Evolutionary conservation across 2,888 invertebrate species (phyloP), one percentile per base, ranked within the genome.

Genomic region (Scaptodrosophila latifasciaeformis): DNA sequence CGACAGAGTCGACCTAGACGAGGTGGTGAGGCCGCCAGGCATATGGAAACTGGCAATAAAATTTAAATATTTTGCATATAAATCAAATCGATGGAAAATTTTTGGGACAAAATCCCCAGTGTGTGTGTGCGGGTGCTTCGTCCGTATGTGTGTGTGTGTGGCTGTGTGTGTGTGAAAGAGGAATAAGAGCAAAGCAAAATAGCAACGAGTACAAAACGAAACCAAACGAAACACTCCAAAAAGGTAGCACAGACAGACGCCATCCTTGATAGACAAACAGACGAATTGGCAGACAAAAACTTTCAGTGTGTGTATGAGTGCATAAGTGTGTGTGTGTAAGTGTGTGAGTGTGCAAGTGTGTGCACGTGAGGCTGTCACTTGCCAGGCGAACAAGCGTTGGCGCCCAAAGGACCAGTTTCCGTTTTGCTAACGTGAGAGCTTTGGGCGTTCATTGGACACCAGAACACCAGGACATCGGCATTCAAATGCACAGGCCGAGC

Each of bases 1-100:
- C 27, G 9, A 27, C 27, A 18, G 43, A 30, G 40, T 29, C 47
- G 30, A n/a, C n/a, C n/a, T n/a, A n/a, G n/a, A n/a, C 27, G 24
- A 13, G 7, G 37, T 37, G 57, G 50, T 44, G 53, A 53, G 50
- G 56, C 75, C n/a, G 24, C 27, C 6, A 21, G 35, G 35, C 72
- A 72, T 72, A 72, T 72, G 74, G 61, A 76, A 70, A 63, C 67
- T 56, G 74, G 72, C 77, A 72, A 76, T 72, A 72, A 72, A 76
- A 72, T 72, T 76, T 72, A 76, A 72, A 72, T 72, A 76, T 72
- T 76, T 72, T 70, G 55, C 77, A 67, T 72, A 76, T 72, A 72
- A 72, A 72, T 72, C 72, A 72, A 76, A 72, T 72, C 72, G 72
- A 72, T 76, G 67, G 57, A 49, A 72, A 70, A 61, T 76, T 70